Conservation (phyloP, 1,140 invertebrate species). For the Zaprionus kolodkinae region DNA sequence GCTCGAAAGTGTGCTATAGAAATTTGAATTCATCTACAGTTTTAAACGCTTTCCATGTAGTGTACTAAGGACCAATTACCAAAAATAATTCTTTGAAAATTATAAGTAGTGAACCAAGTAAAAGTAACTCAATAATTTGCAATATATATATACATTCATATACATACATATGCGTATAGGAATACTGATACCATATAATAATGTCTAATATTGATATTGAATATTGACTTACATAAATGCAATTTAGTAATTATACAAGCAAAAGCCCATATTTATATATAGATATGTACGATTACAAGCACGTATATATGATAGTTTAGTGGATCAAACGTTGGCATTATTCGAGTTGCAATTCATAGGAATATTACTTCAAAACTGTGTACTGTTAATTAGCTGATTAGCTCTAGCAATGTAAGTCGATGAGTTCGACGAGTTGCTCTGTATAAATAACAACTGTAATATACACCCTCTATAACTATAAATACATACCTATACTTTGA, state of each 20-base stretch:
- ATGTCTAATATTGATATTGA: conserved; percentile 65
- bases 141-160: conserved; percentile 52
- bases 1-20: conserved; percentile 52
- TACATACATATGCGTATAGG: conserved; percentile 22
- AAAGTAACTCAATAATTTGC: conserved; percentile 52
- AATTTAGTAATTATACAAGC: conserved; percentile 77
- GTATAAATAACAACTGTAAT: conserved; percentile 71
- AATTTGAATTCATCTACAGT: conserved; percentile 56
- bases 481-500: conserved; percentile 75
- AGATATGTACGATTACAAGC: conserved; percentile 42
- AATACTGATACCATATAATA: conserved; percentile 17
- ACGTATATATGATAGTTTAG: conserved; percentile 60
- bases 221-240: conserved; percentile 72
- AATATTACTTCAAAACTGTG: conserved; percentile 36
- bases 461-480: conserved; percentile 57
- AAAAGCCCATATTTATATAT: conserved; percentile 38
- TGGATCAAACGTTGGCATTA: conserved; percentile 77
- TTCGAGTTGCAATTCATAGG: conserved; percentile 58
- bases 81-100: conserved; percentile 52
- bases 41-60: conserved; percentile 79
- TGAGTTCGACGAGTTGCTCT: conserved; percentile 27
- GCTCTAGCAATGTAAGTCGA: conserved; percentile 46
- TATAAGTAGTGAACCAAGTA: conserved; percentile 54
- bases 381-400: conserved; percentile 60
- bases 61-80: conserved; percentile 83